Evolutionary conservation across 2,888 invertebrate species (phyloP).

Genomic region (Xylophagus ater): DNA sequence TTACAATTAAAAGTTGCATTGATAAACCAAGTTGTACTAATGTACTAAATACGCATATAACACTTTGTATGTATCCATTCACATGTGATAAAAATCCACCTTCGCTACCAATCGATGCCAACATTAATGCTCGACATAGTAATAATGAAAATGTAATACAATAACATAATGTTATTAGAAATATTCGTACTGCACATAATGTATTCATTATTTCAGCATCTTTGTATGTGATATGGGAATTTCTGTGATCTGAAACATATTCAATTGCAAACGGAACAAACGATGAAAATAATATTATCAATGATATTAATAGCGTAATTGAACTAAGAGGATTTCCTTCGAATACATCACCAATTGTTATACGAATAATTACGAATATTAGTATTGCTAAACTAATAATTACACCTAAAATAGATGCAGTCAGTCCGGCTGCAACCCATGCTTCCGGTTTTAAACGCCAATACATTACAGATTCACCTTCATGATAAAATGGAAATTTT

Average conservation of each 20-base stretch:
- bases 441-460: conserved; percentile 38
- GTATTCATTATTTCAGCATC: conserved; percentile 34
- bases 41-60: conserved; percentile 52
- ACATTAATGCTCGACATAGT: conserved; percentile 50
- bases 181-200: conserved; percentile 47
- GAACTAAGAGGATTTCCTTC: conserved; percentile 55
- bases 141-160: conserved; percentile 53
- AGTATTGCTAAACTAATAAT: conserved; percentile 53
- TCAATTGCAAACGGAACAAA: conserved; percentile 44
- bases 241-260: conserved; percentile 35
- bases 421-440: conserved; percentile 53
- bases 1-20: conserved; percentile 39
- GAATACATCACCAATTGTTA: conserved; percentile 51
- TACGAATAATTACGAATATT: conserved; percentile 51
- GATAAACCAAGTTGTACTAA: conserved; percentile 48
- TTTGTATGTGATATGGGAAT: conserved; percentile 34
- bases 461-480: conserved; percentile 37
- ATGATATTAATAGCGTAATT: conserved; percentile 39
- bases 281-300: conserved; percentile 42
- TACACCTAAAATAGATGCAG: conserved; percentile 54
- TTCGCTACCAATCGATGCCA: conserved; percentile 54
- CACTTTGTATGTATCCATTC: conserved; percentile 55
- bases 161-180: conserved; percentile 48
- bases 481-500: conserved; percentile 34
- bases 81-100: conserved; percentile 58